Evolutionary conservation across 2,797 vertebrate species (phyloP).

Genomic region (Coregonus sp.): DNA sequence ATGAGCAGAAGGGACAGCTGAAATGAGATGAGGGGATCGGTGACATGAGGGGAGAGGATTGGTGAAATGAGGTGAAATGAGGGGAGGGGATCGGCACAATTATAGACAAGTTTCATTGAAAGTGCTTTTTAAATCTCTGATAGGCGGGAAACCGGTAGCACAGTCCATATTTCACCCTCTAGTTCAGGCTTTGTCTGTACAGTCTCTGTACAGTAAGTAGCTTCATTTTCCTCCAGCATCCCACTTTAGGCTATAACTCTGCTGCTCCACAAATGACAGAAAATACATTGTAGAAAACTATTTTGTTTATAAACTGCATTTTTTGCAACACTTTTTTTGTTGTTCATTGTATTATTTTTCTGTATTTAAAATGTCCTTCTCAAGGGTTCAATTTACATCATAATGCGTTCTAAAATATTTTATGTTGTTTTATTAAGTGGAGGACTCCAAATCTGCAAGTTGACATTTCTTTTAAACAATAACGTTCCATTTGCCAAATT

Average conservation of each 20-base stretch:
- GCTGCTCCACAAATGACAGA: not conserved
- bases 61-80: too few relatives aligned
- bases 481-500: not conserved
- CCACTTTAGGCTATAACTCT: slow-evolving; percentile 23
- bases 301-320: not conserved
- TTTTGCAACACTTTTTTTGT: not conserved
- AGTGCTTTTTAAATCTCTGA: too few relatives aligned
- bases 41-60: too few relatives aligned
- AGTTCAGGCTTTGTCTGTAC: too few relatives aligned
- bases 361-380: not conserved
- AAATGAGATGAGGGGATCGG: too few relatives aligned
- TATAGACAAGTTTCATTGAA: too few relatives aligned
- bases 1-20: too few relatives aligned
- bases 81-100: too few relatives aligned
- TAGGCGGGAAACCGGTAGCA: too few relatives aligned
- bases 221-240: not conserved
- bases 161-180: too few relatives aligned
- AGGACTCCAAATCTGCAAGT: not conserved
- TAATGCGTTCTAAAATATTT: not conserved
- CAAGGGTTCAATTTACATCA: not conserved
- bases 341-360: not conserved
- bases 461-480: not conserved
- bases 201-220: not conserved
- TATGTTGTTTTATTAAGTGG: not conserved
- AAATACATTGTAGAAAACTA: not conserved